phyloP scores from a whole-genome alignment of 92 coral and sea anemone species.

The Palythoa caribaeorum region DNA sequence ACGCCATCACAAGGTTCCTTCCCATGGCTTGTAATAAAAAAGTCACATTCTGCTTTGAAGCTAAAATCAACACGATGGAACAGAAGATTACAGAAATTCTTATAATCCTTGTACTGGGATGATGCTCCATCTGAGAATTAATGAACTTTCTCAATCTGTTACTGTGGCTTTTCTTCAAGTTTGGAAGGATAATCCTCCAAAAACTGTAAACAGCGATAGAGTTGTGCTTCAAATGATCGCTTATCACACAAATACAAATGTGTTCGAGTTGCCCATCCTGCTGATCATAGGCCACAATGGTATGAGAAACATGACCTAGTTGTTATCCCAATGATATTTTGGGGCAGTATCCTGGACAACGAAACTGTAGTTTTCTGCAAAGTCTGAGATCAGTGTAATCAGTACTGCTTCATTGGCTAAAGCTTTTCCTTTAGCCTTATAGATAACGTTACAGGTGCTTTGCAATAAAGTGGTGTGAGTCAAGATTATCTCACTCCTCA shows the following conservation, averaged over 20 bases:
- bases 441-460: slow-evolving; percentile 19
- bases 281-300: slow-evolving; percentile 30
- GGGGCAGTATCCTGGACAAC: slow-evolving; percentile 43
- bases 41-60: slow-evolving; percentile 18
- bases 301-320: slow-evolving; percentile 39
- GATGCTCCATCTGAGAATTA: slow-evolving; percentile 47
- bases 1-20: slow-evolving; percentile 43
- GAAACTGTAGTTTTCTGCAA: slow-evolving; percentile 47
- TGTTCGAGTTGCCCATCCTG: slow-evolving; percentile 33
- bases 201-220: slow-evolving; percentile 29
- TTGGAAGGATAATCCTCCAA: neutral
- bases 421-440: slow-evolving; percentile 16
- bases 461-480: neutral
- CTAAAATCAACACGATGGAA: slow-evolving; percentile 32
- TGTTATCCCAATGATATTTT: slow-evolving; percentile 41
- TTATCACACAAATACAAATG: slow-evolving; percentile 35
- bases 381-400: slow-evolving; percentile 10
- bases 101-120: slow-evolving; percentile 32
- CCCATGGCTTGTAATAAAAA: slow-evolving; percentile 36
- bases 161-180: slow-evolving; percentile 4
- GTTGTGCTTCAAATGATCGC: slow-evolving; percentile 34
- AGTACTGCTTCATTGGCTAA: slow-evolving; percentile 12
- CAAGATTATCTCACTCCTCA: slow-evolving; percentile 21
- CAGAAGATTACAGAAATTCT: slow-evolving; percentile 32
- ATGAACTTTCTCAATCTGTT: slow-evolving; percentile 23